Conservation (phyloP, 2,113 vertebrate species). For the Sarotherodon lohbergeri region DNA sequence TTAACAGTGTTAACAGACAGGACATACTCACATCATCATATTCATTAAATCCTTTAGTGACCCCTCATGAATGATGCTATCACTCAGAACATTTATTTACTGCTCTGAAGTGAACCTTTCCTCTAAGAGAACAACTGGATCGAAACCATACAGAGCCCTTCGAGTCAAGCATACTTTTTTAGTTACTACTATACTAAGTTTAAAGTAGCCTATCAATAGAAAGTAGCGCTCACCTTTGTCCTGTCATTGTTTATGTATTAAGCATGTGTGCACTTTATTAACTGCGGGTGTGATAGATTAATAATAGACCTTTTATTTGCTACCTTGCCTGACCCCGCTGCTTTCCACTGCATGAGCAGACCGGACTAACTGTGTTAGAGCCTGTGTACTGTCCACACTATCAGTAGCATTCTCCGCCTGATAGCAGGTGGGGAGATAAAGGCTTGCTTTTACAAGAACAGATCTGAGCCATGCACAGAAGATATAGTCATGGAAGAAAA, state of each 20-base stretch:
- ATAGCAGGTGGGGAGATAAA: constrained; percentile 23
- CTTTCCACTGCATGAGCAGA: not conserved
- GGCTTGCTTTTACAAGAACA: not conserved
- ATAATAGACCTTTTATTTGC: constrained; percentile 45
- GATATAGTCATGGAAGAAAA: not conserved
- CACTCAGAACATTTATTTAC: not conserved
- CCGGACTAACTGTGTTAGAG: not conserved
- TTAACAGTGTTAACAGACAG: not conserved
- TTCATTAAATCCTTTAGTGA: not conserved
- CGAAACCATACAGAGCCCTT: not conserved
- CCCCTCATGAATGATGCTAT: not conserved
- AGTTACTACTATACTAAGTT: not conserved
- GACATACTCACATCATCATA: not conserved
- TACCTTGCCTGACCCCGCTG: not conserved
- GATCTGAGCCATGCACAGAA: not conserved
- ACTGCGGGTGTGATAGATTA: constrained; percentile 16
- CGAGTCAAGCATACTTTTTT: not conserved
- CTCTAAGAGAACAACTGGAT: not conserved
- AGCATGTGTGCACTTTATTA: constrained; percentile 20
- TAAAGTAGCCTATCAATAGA: not conserved
- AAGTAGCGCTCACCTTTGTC: not conserved
- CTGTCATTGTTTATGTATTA: constrained; percentile 30
- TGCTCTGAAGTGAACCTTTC: not conserved
- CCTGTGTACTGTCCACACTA: constrained; percentile 3
- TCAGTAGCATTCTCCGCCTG: constrained; percentile 15